A percentile compares a stretch with the other conserved stretches of the same genome.
Evolutionary conservation across 2,113 vertebrate species (phyloP).

Genomic region (Antidorcas marsupialis): DNA sequence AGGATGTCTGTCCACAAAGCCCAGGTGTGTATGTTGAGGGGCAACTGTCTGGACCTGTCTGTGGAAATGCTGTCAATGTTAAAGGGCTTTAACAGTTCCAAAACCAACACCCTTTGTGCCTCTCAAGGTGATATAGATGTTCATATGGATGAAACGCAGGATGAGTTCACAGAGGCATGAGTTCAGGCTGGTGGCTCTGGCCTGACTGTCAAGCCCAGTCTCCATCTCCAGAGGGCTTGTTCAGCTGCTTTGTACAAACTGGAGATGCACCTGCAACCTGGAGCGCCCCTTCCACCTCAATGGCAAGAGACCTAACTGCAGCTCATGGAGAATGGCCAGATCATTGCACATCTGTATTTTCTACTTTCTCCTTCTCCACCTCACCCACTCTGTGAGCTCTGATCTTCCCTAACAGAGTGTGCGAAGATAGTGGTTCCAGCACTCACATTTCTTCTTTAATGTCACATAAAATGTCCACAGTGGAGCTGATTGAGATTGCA

Average conservation of each 20-base stretch:
- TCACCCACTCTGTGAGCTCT: background rate
- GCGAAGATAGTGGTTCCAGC: background rate
- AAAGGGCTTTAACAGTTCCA: background rate
- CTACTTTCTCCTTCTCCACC: background rate
- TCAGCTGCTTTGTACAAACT: background rate
- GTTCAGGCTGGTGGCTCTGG: background rate
- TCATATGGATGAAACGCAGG: background rate
- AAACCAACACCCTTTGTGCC: background rate
- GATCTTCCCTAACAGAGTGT: background rate
- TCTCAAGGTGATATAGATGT: background rate
- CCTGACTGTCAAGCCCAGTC: background rate
- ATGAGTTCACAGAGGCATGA: background rate
- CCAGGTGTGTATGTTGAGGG: background rate
- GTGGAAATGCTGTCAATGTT: background rate
- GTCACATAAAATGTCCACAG: background rate
- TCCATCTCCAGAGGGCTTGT: background rate
- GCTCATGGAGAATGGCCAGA: background rate
- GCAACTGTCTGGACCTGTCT: background rate
- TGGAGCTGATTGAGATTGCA: background rate
- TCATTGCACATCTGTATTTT: background rate
- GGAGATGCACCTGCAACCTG: background rate
- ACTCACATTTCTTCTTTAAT: background rate
- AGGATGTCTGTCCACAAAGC: background rate
- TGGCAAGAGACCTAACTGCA: background rate
- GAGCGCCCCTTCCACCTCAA: background rate